These are phyloP conservation scores for Heliconius cydno DNA, from an alignment of 2,888 invertebrate species.

Conservation along the genomic window DNA sequence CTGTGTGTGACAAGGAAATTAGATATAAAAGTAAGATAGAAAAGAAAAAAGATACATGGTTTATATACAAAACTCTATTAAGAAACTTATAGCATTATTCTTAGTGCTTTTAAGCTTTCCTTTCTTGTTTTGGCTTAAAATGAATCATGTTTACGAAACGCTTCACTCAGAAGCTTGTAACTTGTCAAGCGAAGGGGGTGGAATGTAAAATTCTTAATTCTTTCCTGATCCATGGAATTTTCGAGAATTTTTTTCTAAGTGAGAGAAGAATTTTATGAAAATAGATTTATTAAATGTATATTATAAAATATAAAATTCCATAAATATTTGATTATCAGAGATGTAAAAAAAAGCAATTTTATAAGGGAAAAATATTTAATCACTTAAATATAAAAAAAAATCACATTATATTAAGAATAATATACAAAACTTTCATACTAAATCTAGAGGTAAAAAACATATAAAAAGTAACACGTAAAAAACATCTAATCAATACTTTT, in stretches of 20 bases:
- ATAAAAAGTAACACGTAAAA: not conserved
- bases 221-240: not conserved
- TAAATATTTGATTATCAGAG: not conserved
- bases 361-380: not conserved
- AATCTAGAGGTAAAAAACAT: not conserved
- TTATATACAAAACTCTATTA: not conserved
- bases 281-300: not conserved
- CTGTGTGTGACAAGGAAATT: too few relatives aligned
- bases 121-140: not conserved
- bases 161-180: not conserved
- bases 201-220: too few relatives aligned
- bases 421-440: not conserved
- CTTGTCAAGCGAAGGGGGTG: not conserved
- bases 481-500: slow-evolving; percentile 11
- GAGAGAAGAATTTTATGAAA: not conserved
- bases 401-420: not conserved
- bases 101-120: not conserved
- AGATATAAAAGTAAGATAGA: too few relatives aligned
- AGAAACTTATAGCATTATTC: not conserved
- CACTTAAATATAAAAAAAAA: not conserved
- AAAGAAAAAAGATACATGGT: not conserved
- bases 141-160: not conserved
- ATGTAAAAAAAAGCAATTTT: not conserved
- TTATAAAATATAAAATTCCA: not conserved
- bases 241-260: not conserved